Evolutionary conservation across 2,888 invertebrate genomes (phyloP), one percentile per base, ranked within the genome.

Genomic region (Allophyes oxyacanthae): DNA sequence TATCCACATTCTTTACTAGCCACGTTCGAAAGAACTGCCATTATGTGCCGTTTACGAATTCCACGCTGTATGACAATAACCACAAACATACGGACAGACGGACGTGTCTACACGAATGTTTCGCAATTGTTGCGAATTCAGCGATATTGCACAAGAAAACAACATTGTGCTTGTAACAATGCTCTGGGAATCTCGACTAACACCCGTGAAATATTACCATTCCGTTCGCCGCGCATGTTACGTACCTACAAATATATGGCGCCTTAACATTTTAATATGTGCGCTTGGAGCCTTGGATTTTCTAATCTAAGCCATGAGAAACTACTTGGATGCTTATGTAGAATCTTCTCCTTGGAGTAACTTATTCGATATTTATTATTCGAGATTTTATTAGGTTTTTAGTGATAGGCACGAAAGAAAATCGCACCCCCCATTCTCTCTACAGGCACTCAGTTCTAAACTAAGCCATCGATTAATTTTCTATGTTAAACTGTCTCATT

Each of bases 81-180:
- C 75, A 79, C 84, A 85, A 84, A 86, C 85, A 82, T 75, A 74
- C 80, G 66, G 76, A 62, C 75, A 77, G 78, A 81, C 87, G 84
- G 85, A 90, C 87, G 86, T 86, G 85, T 82, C 79, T 74, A 81
- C 78, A 82, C 77, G 78, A 83, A 76, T 67, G 82, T 90, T 88
- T 85, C 83, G 86, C 86, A 91, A 91, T 83, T 79, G 81, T 75
- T 85, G 90, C 87, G 81, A 88, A 90, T 90, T 89, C 87, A 89
- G 89, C 88, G 80, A 83, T 86, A 86, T 92, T 92, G 88, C 89
- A 83, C 89, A 92, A 92, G 86, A 87, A 84, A 87, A 87, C 89
- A 88, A 87, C 91, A 91, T 89, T 91, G 90, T 90, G 76, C 82
- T 79, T 73, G 74, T 77, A 88, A 92, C 91, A 91, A 89, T 90